These are phyloP conservation scores for Umimayanthus kanabou DNA, from an alignment of 92 coral and sea anemone genomes.

Conservation along the genomic window DNA sequence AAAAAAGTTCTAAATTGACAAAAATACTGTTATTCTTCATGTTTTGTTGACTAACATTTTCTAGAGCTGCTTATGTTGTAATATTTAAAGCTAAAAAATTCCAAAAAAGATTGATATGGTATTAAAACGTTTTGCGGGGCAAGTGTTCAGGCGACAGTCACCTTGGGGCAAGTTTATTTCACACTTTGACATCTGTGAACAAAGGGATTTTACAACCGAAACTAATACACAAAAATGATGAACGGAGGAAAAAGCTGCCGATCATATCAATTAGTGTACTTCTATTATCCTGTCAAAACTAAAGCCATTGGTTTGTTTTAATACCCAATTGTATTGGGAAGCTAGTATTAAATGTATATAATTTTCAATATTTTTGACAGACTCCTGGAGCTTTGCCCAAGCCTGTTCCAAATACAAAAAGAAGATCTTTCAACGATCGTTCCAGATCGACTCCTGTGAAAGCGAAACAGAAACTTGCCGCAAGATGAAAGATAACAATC, in stretches of 20 bases:
- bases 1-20: too few relatives aligned
- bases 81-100: neutral
- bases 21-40: neutral
- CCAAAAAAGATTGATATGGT: neutral
- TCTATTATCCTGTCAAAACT: constrained; percentile 3
- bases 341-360: neutral
- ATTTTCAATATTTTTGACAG: neutral
- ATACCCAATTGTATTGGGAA: neutral
- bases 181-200: neutral
- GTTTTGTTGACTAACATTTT: neutral
- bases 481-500: neutral
- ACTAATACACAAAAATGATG: neutral
- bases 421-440: neutral
- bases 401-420: neutral
- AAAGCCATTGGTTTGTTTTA: neutral
- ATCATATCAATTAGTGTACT: neutral
- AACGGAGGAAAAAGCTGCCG: neutral
- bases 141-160: neutral
- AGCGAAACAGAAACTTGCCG: neutral
- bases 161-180: neutral
- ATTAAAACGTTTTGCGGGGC: neutral
- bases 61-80: neutral
- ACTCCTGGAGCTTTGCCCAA: neutral
- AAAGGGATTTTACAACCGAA: neutral
- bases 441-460: constrained; percentile 6